Evolutionary conservation across 2,797 vertebrate genomes (phyloP).

Genomic region (Enteromius trimaculatus): DNA sequence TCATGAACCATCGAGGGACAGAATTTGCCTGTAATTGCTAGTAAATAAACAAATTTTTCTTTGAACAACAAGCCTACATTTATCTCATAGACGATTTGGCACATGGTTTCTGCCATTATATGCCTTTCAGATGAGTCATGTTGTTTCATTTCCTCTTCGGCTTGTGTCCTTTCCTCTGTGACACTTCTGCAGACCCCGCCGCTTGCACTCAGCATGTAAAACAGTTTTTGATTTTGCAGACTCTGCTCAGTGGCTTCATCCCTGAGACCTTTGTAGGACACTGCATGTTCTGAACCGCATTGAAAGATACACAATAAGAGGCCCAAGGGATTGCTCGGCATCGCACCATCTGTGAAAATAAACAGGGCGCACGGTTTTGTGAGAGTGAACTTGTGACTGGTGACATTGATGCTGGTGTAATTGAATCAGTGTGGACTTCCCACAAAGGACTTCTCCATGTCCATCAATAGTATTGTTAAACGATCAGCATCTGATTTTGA

Average conservation of each 20-base stretch:
- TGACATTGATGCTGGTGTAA: slow-evolving; percentile 41
- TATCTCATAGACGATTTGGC: neutral
- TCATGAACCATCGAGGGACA: neutral
- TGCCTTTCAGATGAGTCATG: slow-evolving; percentile 8
- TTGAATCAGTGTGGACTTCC: slow-evolving; percentile 14
- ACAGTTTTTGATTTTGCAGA: slow-evolving; percentile 52
- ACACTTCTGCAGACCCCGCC: slow-evolving; percentile 2
- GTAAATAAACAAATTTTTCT: neutral
- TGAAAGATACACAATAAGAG: slow-evolving; percentile 31
- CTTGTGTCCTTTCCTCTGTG: slow-evolving; percentile 17
- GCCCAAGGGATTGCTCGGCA: slow-evolving; percentile 33
- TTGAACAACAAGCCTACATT: slow-evolving; percentile 1
- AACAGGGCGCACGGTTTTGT: slow-evolving; percentile 10
- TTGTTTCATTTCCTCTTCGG: slow-evolving; percentile 12
- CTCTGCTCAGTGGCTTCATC: slow-evolving; percentile 15
- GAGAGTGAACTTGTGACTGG: slow-evolving; percentile 27
- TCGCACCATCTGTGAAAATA: slow-evolving; percentile 46
- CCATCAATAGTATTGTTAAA: neutral
- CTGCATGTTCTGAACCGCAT: slow-evolving; percentile 6
- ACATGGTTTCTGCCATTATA: neutral
- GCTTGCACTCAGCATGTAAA: slow-evolving; percentile 37
- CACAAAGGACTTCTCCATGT: neutral
- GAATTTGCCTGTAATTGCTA: neutral
- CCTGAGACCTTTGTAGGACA: slow-evolving; percentile 36
- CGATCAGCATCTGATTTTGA: neutral